These are phyloP conservation scores for Pomatostomus ruficeps DNA, from an alignment of 2,113 vertebrate genomes.

Conservation along the genomic window DNA sequence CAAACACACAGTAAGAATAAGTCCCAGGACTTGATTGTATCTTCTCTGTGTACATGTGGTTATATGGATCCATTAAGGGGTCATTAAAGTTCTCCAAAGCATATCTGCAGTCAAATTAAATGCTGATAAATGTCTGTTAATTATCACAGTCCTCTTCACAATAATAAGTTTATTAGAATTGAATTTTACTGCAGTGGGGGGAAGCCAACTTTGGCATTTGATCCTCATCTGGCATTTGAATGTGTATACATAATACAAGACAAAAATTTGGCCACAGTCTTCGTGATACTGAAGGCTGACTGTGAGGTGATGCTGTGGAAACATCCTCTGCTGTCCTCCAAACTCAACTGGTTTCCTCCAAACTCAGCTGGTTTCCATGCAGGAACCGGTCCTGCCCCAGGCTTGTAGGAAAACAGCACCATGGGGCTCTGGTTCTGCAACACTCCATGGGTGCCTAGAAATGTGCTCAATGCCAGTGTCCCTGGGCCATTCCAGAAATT, in stretches of 20 bases:
- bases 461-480: accelerated
- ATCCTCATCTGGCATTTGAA: neutral
- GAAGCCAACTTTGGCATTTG: neutral
- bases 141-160: slow-evolving; percentile 4
- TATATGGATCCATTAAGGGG: slow-evolving; percentile 31
- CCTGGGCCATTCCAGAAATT: neutral
- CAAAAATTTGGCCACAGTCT: neutral
- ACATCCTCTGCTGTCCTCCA: neutral
- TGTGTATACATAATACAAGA: neutral
- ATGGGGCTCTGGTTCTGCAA: neutral
- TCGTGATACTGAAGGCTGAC: neutral
- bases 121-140: slow-evolving; percentile 38
- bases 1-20: neutral
- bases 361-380: neutral
- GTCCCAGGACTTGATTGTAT: neutral
- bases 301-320: neutral
- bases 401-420: neutral
- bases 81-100: slow-evolving; percentile 41
- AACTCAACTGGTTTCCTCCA: neutral
- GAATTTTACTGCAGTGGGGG: neutral
- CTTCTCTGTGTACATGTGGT: slow-evolving; percentile 3
- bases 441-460: neutral
- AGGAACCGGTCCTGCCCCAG: accelerated
- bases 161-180: neutral
- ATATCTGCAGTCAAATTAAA: slow-evolving; percentile 48